Evolutionary conservation across 2,797 vertebrate genomes (phyloP), one percentile per base, ranked within the genome.

Genomic region (Falco peregrinus): DNA sequence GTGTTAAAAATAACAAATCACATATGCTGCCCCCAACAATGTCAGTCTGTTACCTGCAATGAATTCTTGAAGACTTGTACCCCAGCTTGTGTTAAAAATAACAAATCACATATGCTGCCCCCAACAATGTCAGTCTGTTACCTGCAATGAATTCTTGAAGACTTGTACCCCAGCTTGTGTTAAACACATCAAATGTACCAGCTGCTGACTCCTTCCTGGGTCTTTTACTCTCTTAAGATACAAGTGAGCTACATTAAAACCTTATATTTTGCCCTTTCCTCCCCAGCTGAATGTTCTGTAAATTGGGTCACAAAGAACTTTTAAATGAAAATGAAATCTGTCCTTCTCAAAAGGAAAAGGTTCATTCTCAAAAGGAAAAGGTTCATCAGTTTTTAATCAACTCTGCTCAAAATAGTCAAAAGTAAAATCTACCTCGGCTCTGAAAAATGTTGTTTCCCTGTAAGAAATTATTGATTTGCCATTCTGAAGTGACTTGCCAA

Each of bases 401-500:
- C n/a, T 37, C 24, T 74, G 39, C 57, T 95, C 16, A 74, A 94
- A 95, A 95, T 57, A 91, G 89, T 80, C 35, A 83, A 57, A 67
- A 85, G 8, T 4, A 91, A 94, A 85, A 74, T 21, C 28, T 61
- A 91, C 68, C 53, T 86, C 25, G 65, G 47, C 6, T 93, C 65
- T 15, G 16, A 91, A 89, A 91, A 54, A 21, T 22, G 33, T 37
- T 79, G 15, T 68, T 92, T 92, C 92, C 64, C 56, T 83, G 68
- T 29, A 93, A 31, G 48, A 85, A 83, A 78, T 57, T 77, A 95
- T 60, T 70, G 75, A 94, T 94, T 94, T 93, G 28, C n/a, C 68
- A 74, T 85, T 95, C 63, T 39, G 35, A 93, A 84, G 51, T 83
- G 82, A 70, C 76, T 94, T 95, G 45, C 48, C 85, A 95, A 93